Conservation (phyloP, 2,797 vertebrate species). For the Rhincodon typus region DNA sequence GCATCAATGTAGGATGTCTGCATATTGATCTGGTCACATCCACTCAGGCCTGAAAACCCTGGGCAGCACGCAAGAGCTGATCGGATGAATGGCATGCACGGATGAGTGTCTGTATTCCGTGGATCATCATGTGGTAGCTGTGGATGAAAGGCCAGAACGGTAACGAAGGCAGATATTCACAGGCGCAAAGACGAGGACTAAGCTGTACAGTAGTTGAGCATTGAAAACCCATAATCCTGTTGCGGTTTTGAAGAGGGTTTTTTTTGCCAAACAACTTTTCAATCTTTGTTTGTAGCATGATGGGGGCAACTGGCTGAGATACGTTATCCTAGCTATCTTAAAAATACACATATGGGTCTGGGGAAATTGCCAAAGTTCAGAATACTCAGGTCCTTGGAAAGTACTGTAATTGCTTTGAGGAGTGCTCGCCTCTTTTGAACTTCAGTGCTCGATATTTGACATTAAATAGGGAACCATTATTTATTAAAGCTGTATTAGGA, state of each 20-base stretch:
- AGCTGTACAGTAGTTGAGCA: neutral
- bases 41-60: neutral
- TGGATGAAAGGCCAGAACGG: no score
- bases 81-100: constrained; percentile 3
- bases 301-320: neutral
- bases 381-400: neutral
- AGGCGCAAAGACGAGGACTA: neutral
- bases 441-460: neutral
- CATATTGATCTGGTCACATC: neutral
- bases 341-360: neutral
- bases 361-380: neutral
- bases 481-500: neutral
- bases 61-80: neutral
- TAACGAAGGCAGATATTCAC: neutral
- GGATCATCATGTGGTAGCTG: neutral
- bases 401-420: neutral
- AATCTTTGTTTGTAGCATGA: neutral
- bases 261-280: neutral
- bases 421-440: neutral
- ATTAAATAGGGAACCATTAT: neutral
- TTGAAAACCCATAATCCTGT: neutral
- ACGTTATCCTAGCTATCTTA: neutral
- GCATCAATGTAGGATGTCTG: neutral
- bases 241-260: neutral
- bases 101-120: neutral